Evolutionary conservation across 1,140 invertebrate genomes (phyloP), one percentile per base, ranked within the genome.

Genomic region (Drosophila quadrilineata): DNA sequence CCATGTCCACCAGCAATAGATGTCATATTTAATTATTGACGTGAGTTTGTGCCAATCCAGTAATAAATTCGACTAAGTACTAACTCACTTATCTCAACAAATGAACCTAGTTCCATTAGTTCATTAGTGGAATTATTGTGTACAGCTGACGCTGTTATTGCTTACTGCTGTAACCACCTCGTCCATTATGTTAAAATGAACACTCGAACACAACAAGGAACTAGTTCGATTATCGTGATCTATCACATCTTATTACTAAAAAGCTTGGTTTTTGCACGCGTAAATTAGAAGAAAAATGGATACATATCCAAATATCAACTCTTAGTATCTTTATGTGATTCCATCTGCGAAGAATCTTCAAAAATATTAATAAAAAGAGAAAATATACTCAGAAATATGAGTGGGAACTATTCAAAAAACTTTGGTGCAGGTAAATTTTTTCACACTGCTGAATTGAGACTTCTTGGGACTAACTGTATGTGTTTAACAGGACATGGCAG

Each of bases 1-100:
- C 93, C 93, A 63, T 93, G 92, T 28, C 93, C 93, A 38, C 93
- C 93, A 16, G 93, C 93, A 59, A 93, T 91, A 88, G 93, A 93
- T 35, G 84, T 87, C 87, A 88, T 88, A 33, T 69, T 57, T 10
- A 36, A 1, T 10, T 26, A n/a, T n/a, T 6, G 17, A 38, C 2
- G 56, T 45, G 16, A 6, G 14, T 2, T 43, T 10, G 17, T 21
- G 12, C 5, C 21, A 14, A 14, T 10, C 21, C n/a, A 8, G 17
- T 21, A 24, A 14, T 26, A 14, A 19, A 38, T 22, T 49, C 8
- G 6, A 49, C 24, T n/a, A 46, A 26, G 4, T 3, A n/a, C n/a
- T n/a, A 19, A 56, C 21, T 14, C 9, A 8, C 10, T 35, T 14
- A 35, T 5, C 4, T 16, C 3, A 35, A 14, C 9, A 5, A 35